phyloP scores from a whole-genome alignment of 30 jellyfish, hydroid and myxozoan species.

The Turritopsis dohrnii region DNA sequence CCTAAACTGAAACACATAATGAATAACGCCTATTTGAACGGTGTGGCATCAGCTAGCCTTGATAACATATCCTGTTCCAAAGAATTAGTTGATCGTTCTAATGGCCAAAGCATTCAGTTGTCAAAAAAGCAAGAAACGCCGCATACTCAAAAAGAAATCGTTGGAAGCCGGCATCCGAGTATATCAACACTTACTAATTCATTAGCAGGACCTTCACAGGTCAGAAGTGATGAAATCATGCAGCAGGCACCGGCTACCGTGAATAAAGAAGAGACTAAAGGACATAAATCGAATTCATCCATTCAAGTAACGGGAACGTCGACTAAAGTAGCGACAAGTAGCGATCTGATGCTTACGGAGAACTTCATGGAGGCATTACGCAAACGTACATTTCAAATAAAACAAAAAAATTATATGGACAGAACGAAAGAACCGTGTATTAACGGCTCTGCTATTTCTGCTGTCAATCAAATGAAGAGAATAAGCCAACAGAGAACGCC shows the following conservation, averaged over 20 bases:
- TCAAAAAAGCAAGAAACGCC: neutral
- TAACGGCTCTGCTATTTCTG: neutral
- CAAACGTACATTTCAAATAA: neutral
- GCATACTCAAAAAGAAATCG: too few relatives aligned
- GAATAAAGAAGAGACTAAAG: neutral
- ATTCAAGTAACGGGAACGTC: neutral
- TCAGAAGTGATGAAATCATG: neutral
- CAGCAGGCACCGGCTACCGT: neutral
- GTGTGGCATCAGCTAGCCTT: neutral
- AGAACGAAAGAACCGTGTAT: neutral
- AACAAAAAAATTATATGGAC: neutral
- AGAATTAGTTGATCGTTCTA: neutral
- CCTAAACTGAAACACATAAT: neutral
- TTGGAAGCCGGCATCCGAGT: too few relatives aligned
- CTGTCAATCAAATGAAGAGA: neutral
- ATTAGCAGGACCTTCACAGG: neutral
- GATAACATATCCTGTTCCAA: neutral
- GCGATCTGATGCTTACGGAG: neutral
- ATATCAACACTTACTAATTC: neutral
- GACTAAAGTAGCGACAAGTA: neutral
- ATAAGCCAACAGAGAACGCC: neutral
- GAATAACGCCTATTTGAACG: neutral
- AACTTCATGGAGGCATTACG: neutral
- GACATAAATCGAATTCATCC: neutral
- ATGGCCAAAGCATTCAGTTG: neutral